phyloP scores from a whole-genome alignment of 2,113 vertebrate species.

The Centropristis striata region DNA sequence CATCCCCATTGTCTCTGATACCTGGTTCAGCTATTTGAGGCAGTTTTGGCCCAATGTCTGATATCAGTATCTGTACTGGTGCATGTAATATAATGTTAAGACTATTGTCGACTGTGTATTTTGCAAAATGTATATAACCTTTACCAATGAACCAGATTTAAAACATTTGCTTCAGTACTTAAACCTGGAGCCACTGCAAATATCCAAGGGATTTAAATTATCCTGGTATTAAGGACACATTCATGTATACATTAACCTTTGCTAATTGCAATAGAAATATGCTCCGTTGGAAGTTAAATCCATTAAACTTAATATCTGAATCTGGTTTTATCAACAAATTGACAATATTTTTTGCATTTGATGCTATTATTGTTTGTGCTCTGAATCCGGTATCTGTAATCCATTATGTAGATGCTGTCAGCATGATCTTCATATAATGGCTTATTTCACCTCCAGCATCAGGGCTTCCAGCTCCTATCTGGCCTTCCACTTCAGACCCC shows the following conservation, averaged over 20 bases:
- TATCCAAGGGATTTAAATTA: background rate
- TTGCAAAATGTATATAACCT: background rate
- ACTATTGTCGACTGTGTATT: background rate
- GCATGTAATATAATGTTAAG: background rate
- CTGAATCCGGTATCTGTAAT: background rate
- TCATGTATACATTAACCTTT: background rate
- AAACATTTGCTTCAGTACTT: background rate
- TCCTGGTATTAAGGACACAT: background rate
- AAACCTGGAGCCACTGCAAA: background rate
- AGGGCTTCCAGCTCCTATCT: slow-evolving; percentile 20
- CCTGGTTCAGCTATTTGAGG: no score
- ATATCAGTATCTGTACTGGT: no score
- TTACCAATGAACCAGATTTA: background rate
- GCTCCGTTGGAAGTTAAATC: background rate
- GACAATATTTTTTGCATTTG: background rate
- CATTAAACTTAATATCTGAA: background rate
- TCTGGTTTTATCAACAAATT: background rate
- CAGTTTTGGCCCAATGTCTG: no score
- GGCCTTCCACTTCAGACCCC: slow-evolving; percentile 40
- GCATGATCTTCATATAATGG: background rate
- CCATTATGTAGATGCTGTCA: background rate
- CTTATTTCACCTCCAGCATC: slow-evolving; percentile 12
- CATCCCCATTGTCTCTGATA: no score
- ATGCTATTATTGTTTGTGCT: background rate
- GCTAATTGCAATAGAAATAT: background rate